Conservation (phyloP, 2,113 vertebrate genomes). For the Coreoperca whiteheadi region DNA sequence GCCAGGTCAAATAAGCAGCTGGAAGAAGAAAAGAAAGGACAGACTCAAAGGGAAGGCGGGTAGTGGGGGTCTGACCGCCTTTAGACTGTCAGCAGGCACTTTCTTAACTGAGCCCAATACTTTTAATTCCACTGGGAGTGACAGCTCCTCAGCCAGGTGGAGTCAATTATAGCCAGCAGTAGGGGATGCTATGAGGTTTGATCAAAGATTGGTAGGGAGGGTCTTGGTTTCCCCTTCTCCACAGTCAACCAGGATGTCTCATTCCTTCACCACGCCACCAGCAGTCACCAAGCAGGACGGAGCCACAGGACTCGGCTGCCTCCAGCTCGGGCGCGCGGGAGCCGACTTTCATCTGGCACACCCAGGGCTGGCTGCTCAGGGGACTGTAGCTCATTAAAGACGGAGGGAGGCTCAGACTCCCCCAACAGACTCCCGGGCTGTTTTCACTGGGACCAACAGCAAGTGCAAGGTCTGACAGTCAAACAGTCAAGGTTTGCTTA, state of each 20-base stretch:
- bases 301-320: not conserved
- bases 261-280: slow-evolving; percentile 30
- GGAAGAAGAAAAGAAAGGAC: not conserved
- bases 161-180: slow-evolving; percentile 3
- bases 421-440: not conserved
- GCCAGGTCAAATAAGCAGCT: slow-evolving; percentile 16
- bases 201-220: slow-evolving; percentile 32
- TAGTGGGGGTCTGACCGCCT: not conserved
- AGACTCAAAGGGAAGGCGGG: not conserved
- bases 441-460: slow-evolving; percentile 7
- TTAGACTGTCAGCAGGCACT: slow-evolving; percentile 20
- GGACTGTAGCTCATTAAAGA: slow-evolving; percentile 48
- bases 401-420: not conserved
- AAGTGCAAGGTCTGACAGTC: too few species aligned
- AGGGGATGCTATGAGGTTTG: slow-evolving; percentile 1
- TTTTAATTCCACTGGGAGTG: slow-evolving; percentile 33
- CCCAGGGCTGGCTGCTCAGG: not conserved
- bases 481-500: slow-evolving; percentile 12
- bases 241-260: slow-evolving; percentile 4
- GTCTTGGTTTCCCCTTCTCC: slow-evolving; percentile 10
- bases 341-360: slow-evolving; percentile 30
- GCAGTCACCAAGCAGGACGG: not conserved
- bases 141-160: not conserved
- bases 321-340: not conserved
- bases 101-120: slow-evolving; percentile 15